phyloP scores from a whole-genome alignment of 2,113 vertebrate species.

The Nipponia nippon region DNA sequence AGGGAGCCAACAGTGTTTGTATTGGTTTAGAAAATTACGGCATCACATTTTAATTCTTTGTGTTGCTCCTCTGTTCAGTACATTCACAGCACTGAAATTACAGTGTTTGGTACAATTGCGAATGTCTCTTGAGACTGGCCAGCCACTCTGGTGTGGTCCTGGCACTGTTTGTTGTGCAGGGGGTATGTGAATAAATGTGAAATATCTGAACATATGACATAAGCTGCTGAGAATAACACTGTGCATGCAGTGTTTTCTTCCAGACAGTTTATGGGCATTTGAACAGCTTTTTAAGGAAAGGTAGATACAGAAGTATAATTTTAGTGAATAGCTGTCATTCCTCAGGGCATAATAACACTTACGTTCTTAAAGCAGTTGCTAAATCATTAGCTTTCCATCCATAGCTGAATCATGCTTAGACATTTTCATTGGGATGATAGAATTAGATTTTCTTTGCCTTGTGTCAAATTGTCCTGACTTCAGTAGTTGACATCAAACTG shows the following conservation, averaged over 20 bases:
- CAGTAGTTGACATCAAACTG: not conserved
- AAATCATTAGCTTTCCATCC: not conserved
- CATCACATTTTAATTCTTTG: not conserved
- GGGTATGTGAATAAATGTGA: constrained; percentile 19
- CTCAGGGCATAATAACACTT: not conserved
- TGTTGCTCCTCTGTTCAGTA: not conserved
- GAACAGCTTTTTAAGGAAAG: constrained; percentile 52
- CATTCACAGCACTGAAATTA: not conserved
- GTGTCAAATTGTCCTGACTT: not conserved
- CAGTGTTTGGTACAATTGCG: not conserved
- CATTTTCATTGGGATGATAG: not conserved
- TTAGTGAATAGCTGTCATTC: not conserved
- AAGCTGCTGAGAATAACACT: constrained; percentile 46
- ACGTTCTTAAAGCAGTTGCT: constrained; percentile 5
- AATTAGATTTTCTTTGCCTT: not conserved
- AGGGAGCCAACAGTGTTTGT: constrained; percentile 43
- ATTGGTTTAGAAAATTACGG: not conserved
- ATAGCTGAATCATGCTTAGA: not conserved
- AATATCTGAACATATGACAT: constrained; percentile 38
- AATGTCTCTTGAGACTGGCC: not conserved
- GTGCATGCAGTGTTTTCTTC: not conserved
- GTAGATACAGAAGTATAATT: not conserved
- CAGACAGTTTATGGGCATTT: not conserved
- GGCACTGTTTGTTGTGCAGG: not conserved
- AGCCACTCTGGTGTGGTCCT: not conserved